A percentile compares a stretch with the other conserved stretches of the same genome.
phyloP scores from a whole-genome alignment of 2,113 vertebrate genomes.

The Arothron firmamentum region DNA sequence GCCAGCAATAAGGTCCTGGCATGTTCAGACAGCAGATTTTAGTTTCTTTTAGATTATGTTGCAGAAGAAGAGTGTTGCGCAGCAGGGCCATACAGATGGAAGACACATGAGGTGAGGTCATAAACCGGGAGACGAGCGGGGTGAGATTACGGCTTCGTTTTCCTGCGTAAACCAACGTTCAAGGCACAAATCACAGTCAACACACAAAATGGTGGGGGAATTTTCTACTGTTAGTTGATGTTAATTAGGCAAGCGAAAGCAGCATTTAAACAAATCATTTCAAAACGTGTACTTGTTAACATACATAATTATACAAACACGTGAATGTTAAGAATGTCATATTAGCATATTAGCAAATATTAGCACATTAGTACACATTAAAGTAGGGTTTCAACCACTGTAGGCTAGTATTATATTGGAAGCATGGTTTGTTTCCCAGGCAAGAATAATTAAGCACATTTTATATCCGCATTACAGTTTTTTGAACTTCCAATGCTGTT shows the following conservation, averaged over 20 bases:
- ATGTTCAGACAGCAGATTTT: conserved; percentile 30
- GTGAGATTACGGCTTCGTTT: background rate
- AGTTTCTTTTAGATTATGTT: conserved; percentile 12
- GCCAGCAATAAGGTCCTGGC: conserved; percentile 39
- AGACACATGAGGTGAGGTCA: conserved; percentile 10
- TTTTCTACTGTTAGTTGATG: too few species aligned
- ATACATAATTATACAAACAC: too few species aligned
- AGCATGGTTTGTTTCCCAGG: background rate
- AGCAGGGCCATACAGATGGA: conserved; percentile 1
- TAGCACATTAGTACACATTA: too few species aligned
- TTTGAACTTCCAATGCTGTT: background rate
- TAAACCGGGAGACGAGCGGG: background rate
- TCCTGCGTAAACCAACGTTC: background rate
- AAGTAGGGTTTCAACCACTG: too few species aligned
- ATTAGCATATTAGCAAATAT: too few species aligned
- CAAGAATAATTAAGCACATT: background rate
- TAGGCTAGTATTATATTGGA: background rate
- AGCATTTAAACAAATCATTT: too few species aligned
- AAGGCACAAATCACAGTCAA: conserved; percentile 3
- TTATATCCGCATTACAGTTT: background rate
- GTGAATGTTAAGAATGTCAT: too few species aligned
- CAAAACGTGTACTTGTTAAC: too few species aligned
- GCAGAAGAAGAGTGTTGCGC: background rate
- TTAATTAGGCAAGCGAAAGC: too few species aligned
- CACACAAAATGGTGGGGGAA: background rate